Evolutionary conservation across 2,888 invertebrate genomes (phyloP).

Genomic region (Heliconius hortense): DNA sequence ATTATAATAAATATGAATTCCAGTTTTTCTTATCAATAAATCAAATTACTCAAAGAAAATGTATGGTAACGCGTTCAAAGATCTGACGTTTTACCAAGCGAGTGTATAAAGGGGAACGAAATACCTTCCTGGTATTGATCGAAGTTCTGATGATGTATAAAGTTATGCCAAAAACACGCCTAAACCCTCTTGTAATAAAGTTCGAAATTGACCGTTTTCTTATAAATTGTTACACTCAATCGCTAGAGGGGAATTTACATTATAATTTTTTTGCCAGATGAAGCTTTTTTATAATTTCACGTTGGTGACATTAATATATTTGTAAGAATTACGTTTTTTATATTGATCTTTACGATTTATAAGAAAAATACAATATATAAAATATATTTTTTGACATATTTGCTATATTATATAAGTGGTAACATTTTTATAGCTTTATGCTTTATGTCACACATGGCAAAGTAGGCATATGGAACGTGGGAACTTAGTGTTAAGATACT

Average conservation of each 20-base stretch:
- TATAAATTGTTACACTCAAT: not conserved
- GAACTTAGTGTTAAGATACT: too few species aligned
- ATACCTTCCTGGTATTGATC: constrained; percentile 29
- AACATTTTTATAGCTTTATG: too few species aligned
- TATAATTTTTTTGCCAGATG: not conserved
- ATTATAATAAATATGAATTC: too few species aligned
- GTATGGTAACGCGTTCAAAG: not conserved
- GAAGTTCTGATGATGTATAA: not conserved
- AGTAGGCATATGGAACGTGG: too few species aligned
- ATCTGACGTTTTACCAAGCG: constrained; percentile 15
- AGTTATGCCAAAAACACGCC: not conserved
- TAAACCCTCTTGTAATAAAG: not conserved
- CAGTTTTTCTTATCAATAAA: not conserved
- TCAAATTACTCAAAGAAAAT: not conserved
- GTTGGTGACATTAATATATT: not conserved
- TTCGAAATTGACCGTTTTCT: not conserved
- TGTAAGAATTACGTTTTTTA: not conserved
- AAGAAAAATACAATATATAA: not conserved
- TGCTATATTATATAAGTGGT: too few species aligned
- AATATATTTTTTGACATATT: not conserved
- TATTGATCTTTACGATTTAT: not conserved
- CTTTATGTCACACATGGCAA: too few species aligned
- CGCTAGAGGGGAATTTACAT: not conserved
- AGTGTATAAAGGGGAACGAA: constrained; percentile 19
- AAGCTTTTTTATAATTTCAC: not conserved